Evolutionary conservation across 2,888 invertebrate genomes (phyloP).

Genomic region (Drosophila parthenogenetica): DNA sequence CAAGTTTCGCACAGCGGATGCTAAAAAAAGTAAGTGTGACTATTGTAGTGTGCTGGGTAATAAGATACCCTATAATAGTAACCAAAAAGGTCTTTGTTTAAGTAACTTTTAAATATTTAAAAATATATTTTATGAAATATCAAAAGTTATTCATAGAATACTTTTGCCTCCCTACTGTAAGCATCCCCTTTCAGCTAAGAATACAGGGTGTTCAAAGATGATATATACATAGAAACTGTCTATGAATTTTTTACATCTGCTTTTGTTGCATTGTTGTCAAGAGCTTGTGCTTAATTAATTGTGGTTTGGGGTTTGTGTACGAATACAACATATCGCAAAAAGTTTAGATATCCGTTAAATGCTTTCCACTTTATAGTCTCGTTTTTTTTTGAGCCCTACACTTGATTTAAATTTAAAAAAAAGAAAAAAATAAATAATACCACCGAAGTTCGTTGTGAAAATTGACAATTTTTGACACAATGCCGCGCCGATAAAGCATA

Average conservation of each 20-base stretch:
- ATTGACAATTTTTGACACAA: slow-evolving; percentile 73
- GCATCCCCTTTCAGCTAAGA: neutral
- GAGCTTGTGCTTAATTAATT: slow-evolving; percentile 77
- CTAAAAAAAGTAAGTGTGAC: slow-evolving; percentile 19
- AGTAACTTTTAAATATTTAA: neutral
- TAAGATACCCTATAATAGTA: slow-evolving; percentile 8
- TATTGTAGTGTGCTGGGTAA: neutral
- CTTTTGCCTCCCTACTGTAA: too few relatives aligned
- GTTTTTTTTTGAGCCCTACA: slow-evolving; percentile 19
- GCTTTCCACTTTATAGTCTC: slow-evolving; percentile 26
- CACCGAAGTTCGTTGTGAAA: slow-evolving; percentile 34
- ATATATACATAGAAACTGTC: slow-evolving; percentile 42
- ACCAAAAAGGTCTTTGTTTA: too few relatives aligned
- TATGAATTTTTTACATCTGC: slow-evolving; percentile 52
- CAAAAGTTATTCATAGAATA: neutral
- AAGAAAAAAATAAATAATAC: slow-evolving; percentile 12
- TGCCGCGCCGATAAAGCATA: slow-evolving; percentile 71
- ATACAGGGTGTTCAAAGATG: neutral
- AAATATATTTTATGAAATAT: neutral
- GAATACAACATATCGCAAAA: slow-evolving; percentile 46
- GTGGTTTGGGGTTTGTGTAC: slow-evolving; percentile 68
- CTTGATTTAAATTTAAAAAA: slow-evolving; percentile 70
- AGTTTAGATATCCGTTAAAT: slow-evolving; percentile 72
- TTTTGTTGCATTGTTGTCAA: slow-evolving; percentile 58
- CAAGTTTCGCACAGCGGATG: slow-evolving; percentile 30